Conservation (phyloP, 2,888 invertebrate species). For the Norana najaformis region DNA sequence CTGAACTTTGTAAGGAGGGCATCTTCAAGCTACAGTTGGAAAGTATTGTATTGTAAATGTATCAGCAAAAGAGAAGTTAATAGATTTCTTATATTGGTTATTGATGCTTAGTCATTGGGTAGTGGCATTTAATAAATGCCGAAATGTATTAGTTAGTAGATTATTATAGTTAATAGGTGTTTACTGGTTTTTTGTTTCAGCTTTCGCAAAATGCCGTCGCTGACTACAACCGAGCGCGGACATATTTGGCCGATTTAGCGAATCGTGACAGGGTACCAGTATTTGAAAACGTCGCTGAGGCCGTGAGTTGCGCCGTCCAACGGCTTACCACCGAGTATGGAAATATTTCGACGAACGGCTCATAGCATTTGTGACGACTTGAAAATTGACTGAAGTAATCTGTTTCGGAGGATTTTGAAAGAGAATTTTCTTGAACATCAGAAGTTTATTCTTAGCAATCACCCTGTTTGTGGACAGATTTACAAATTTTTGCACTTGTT, state of each 20-base stretch:
- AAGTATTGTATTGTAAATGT: too few relatives aligned
- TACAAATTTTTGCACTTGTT: background rate
- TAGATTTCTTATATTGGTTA: background rate
- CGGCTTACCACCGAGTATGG: constrained; percentile 7
- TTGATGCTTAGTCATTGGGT: too few relatives aligned
- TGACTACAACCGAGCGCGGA: constrained; percentile 92
- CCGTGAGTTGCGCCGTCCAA: constrained; percentile 76
- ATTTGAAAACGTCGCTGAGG: constrained; percentile 80
- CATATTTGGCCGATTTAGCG: constrained; percentile 88
- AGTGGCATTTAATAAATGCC: too few relatives aligned
- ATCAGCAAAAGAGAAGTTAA: background rate
- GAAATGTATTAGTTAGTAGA: background rate
- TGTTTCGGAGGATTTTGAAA: background rate
- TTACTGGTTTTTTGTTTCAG: constrained; percentile 65
- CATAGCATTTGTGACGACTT: background rate
- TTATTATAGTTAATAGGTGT: background rate
- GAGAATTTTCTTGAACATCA: background rate
- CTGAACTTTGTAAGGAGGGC: too few relatives aligned
- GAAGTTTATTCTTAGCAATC: background rate
- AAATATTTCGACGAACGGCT: background rate
- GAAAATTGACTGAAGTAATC: background rate
- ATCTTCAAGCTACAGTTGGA: too few relatives aligned
- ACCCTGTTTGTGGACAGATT: background rate
- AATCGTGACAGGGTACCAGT: constrained; percentile 85
- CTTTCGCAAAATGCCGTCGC: constrained; percentile 83